These are phyloP conservation scores for Drosophila pandora DNA, from an alignment of 1,140 invertebrate genomes.

Conservation along the genomic window DNA sequence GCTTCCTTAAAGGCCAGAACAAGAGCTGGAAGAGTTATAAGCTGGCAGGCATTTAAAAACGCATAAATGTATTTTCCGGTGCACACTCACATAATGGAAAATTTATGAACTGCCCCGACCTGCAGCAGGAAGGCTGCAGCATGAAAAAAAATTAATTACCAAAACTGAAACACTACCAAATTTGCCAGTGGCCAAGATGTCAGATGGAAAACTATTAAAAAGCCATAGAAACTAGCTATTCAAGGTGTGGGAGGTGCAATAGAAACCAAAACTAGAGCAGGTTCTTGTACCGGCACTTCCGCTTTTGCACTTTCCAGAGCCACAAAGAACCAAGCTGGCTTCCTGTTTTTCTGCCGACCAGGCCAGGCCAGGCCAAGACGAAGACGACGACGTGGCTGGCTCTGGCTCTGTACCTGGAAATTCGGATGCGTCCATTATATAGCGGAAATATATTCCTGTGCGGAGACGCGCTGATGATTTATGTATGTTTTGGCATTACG, in stretches of 20 bases:
- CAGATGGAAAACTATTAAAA: constrained; percentile 78
- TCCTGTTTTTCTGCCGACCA: constrained; percentile 62
- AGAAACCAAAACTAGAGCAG: constrained; percentile 31
- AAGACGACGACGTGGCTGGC: constrained; percentile 18
- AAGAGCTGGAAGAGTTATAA: constrained; percentile 46
- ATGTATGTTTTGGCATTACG: constrained; percentile 79
- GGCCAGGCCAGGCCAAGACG: constrained; percentile 18
- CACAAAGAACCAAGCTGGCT: constrained; percentile 58
- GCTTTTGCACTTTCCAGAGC: constrained; percentile 50
- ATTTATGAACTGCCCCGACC: constrained; percentile 58
- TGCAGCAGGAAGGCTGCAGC: too few species aligned
- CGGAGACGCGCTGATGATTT: constrained; percentile 77
- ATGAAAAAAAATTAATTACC: constrained; percentile 79
- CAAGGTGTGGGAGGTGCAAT: constrained; percentile 4
- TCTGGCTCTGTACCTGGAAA: constrained; percentile 53
- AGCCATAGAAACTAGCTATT: constrained; percentile 36
- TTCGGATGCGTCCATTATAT: constrained; percentile 80
- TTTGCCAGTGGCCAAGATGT: constrained; percentile 54
- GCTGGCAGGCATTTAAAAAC: constrained; percentile 72
- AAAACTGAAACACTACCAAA: constrained; percentile 46
- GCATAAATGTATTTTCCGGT: constrained; percentile 76
- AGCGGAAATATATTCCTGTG: constrained; percentile 82
- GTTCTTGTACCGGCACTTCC: constrained; percentile 68
- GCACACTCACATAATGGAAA: constrained; percentile 57
- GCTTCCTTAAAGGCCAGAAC: constrained; percentile 42